Evolutionary conservation across 2,888 invertebrate genomes (phyloP).

Genomic region (Lucinisca nassula): DNA sequence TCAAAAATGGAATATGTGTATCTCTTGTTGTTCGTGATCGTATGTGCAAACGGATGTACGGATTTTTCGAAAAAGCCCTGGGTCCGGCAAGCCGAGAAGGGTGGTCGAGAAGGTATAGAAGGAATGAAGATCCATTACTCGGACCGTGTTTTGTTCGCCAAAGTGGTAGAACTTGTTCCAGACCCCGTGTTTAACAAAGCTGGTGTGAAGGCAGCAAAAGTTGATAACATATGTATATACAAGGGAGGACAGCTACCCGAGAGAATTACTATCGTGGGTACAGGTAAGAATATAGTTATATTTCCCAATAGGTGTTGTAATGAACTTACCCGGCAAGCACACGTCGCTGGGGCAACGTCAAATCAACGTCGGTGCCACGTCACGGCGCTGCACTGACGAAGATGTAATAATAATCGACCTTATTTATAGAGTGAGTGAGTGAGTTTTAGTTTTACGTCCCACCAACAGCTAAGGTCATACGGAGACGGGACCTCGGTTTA

Average conservation of each 20-base stretch:
- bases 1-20: neutral
- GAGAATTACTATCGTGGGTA: neutral
- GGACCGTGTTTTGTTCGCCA: neutral
- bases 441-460: too few species aligned
- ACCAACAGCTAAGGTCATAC: too few species aligned
- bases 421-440: too few species aligned
- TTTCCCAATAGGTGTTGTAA: too few species aligned
- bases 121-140: neutral
- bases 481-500: too few species aligned
- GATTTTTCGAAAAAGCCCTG: neutral
- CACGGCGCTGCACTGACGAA: too few species aligned
- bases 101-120: neutral
- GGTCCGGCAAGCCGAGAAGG: neutral
- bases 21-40: neutral
- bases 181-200: neutral
- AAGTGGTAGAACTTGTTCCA: neutral
- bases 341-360: too few species aligned
- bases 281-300: slow-evolving; percentile 3
- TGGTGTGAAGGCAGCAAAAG: neutral
- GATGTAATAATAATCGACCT: too few species aligned
- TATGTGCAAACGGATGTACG: neutral
- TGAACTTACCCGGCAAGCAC: too few species aligned
- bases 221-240: neutral
- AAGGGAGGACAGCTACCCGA: neutral
- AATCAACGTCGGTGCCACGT: too few species aligned